Evolutionary conservation across 2,113 vertebrate species (phyloP).

Genomic region (Otis tarda): DNA sequence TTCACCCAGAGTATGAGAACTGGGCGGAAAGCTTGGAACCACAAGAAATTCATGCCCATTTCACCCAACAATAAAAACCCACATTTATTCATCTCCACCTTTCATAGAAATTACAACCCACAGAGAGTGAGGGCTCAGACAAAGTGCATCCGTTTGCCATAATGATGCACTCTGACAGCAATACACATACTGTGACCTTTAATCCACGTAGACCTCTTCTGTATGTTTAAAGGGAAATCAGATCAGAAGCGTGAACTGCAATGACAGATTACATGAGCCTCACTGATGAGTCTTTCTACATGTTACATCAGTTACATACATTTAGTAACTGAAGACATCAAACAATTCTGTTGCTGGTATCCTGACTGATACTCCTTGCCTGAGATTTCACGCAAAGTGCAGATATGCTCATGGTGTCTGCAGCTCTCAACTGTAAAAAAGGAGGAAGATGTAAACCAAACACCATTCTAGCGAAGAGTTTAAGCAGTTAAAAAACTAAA

Average conservation of each 20-base stretch:
- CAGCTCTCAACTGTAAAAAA: neutral
- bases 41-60: neutral
- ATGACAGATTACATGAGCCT: neutral
- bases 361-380: neutral
- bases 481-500: neutral
- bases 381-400: neutral
- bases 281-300: neutral
- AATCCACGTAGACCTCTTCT: neutral
- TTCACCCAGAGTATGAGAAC: neutral
- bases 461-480: neutral
- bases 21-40: neutral
- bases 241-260: neutral
- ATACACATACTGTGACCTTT: neutral
- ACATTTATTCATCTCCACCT: neutral
- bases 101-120: neutral
- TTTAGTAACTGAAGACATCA: neutral
- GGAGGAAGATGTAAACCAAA: neutral
- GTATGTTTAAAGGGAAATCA: neutral
- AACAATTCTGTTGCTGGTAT: neutral
- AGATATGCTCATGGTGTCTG: neutral
- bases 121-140: rapidly evolving
- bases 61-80: neutral
- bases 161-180: neutral
- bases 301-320: neutral
- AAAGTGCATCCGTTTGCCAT: neutral